Evolutionary conservation across 2,888 invertebrate genomes (phyloP).

Genomic region (Trissoscelio sp.): DNA sequence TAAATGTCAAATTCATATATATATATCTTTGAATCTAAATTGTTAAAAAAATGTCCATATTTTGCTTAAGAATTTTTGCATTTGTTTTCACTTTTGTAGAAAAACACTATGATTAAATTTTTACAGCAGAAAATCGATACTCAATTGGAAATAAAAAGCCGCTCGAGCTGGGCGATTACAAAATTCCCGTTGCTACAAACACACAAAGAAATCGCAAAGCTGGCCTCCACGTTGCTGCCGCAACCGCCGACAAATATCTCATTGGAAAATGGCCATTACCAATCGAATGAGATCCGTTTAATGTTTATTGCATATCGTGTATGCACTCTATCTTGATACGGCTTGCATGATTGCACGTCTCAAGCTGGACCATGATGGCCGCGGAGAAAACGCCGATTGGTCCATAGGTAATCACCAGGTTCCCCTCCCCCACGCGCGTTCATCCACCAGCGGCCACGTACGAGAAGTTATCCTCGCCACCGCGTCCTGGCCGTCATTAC

Average conservation of each 20-base stretch:
- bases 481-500: conserved; percentile 79
- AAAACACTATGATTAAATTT: background rate
- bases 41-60: no score
- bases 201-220: background rate
- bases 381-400: conserved; percentile 82
- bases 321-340: conserved; percentile 58
- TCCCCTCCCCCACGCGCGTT: conserved; percentile 73
- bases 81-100: background rate
- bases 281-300: conserved; percentile 65
- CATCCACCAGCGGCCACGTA: conserved; percentile 69
- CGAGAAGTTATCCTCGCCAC: conserved; percentile 73
- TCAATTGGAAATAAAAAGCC: background rate
- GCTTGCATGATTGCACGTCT: conserved; percentile 83
- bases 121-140: background rate
- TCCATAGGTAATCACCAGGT: conserved; percentile 82
- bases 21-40: no score
- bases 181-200: conserved; percentile 14
- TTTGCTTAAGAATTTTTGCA: no score
- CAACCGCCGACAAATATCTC: conserved; percentile 36
- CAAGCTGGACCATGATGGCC: conserved; percentile 83
- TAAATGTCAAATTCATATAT: no score
- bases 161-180: conserved; percentile 12
- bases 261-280: conserved; percentile 66
- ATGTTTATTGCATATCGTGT: conserved; percentile 60
- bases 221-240: conserved; percentile 23